Base-by-base conservation (phyloP, 2,113 vertebrate species). In the Galemys pyrenaicus region DNA sequence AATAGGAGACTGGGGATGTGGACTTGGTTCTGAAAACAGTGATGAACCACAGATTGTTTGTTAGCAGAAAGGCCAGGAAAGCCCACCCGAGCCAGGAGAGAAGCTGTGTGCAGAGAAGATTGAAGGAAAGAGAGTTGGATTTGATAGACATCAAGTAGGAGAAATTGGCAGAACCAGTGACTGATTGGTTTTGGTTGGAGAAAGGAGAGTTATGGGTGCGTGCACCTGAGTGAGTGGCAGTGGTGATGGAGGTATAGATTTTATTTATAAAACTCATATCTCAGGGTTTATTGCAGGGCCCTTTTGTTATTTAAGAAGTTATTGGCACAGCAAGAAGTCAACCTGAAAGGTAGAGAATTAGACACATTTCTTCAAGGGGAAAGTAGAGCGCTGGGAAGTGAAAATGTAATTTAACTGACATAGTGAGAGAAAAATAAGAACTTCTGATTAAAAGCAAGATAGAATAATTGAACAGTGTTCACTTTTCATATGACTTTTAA, bases 271-370 rank as follows among this genome's bases (percentile, higher is more conserved):
- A 95, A 75, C 44, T 83, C 28, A 28, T 67, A 91, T 65, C 58
- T 88, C 78, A 60, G 60, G 65, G 67, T 90, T 85, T 54, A 94
- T 11, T 92, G 54, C 41, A 39, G 86, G 92, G 75, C 80, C 92
- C 58, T 65, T 77, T 56, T 64, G 17, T 96, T 88, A 96, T 92
- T 91, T 65, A 77, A 84, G 60, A 92, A 84, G 73, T 74, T 91
- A 94, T 35, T 79, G 71, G 71, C 54, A 70, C 65, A 90, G 19
- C 30, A 67, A 58, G 54, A 91, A 78, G 79, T 88, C 87, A 79
- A 86, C 51, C 35, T 70, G 35, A 91, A 94, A 90, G 70, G 30
- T 73, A 58, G 49, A 92, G 37, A 88, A 95, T 32, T 94, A 85
- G 58, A 89, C 24, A 77, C 28, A 81, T 41, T 88, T 65, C 37